Base-by-base conservation (phyloP, 1,140 invertebrate species). In the Theocolax elegans region DNA sequence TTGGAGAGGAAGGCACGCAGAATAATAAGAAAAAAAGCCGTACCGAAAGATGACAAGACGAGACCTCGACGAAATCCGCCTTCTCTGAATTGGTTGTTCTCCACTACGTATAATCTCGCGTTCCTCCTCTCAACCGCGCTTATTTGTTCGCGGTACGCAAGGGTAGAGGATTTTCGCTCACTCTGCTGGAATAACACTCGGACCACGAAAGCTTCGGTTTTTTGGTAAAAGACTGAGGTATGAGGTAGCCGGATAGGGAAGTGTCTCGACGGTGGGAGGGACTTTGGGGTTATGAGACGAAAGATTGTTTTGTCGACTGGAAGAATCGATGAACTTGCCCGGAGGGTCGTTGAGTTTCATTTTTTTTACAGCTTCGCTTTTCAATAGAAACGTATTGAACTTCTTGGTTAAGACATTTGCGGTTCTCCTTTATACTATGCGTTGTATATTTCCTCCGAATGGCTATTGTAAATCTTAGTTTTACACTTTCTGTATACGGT, bases 131-230 rank as follows among this genome's bases (percentile, higher is more conserved):
- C 23, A 7, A 3, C 13, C 23, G 48, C 13, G 19, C n/a, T 9
- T 59, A 19, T 42, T 40, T 40, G 21, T 19, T n/a, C 27, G 46
- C 25, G 27, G 17, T 7, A 44, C 3, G 19, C 29, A n/a, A 49
- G 27, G 27, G 35, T 12, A 27, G 46, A 19, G 29, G 58, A 62
- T 59, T 60, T 51, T 56, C 48, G 58, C 44, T 51, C 44, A 62
- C 27, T 62, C 21, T 13, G 58, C 38, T 60, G 44, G 10, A 67
- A 67, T 60, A 67, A 67, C 42, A 67, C 12, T 23, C n/a, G 38
- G 23, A 9, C 44, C 29, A 17, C 13, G 15, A 40, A 3, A n/a
- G n/a, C 29, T 29, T n/a, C 3, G 29, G 13, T 29, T 17, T 53
- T 25, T 53, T 38, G 2, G 10, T 13, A 23, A 31, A n/a, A 42